Evolutionary conservation across 2,113 vertebrate genomes (phyloP).

Genomic region (Butorides virescens): DNA sequence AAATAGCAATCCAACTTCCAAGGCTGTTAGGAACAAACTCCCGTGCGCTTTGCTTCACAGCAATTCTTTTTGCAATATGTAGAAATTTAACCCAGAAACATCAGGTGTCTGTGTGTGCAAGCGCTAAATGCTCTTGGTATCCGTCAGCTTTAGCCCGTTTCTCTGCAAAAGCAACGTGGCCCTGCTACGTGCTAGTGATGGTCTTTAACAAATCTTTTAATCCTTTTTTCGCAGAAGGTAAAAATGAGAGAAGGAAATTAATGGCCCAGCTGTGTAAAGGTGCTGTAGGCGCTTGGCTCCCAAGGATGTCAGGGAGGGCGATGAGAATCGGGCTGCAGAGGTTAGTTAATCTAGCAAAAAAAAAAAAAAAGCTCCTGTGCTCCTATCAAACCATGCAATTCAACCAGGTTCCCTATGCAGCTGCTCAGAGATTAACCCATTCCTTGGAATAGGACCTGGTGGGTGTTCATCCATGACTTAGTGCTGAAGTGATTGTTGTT

Average conservation of each 20-base stretch:
- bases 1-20: background rate
- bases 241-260: background rate
- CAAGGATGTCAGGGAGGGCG: background rate
- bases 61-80: background rate
- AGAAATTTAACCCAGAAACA: background rate
- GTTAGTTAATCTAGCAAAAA: background rate
- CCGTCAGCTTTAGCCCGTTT: background rate
- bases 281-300: background rate
- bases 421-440: background rate
- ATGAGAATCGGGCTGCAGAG: background rate
- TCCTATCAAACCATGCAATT: accelerated
- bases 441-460: background rate
- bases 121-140: background rate
- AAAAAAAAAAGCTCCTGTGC: background rate
- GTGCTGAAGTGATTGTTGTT: background rate
- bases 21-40: background rate
- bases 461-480: background rate
- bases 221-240: background rate
- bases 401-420: background rate
- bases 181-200: background rate
- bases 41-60: background rate
- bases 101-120: background rate
- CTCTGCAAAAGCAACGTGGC: background rate
- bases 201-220: background rate
- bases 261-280: background rate